Percentiles rank a stretch among this genome's conserved stretches.
Evolutionary conservation across 1,140 invertebrate genomes (phyloP).

Genomic region (Drosophila punjabiensis): DNA sequence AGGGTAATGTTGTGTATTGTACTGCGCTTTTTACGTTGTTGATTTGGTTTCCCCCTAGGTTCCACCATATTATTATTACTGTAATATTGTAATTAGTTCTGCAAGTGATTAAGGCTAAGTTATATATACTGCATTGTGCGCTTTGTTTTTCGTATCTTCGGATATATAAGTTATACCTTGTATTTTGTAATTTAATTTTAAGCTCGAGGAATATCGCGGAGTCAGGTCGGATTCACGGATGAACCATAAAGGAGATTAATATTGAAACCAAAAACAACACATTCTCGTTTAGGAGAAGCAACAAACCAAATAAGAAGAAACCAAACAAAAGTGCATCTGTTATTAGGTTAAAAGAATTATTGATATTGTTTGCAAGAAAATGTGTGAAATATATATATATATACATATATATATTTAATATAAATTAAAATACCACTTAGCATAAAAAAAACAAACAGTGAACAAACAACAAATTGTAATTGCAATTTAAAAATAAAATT

Average conservation of each 20-base stretch:
- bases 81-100: slow-evolving; percentile 55
- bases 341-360: slow-evolving; percentile 81
- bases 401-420: slow-evolving; percentile 43
- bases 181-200: slow-evolving; percentile 73
- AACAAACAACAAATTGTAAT: slow-evolving; percentile 71
- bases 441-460: slow-evolving; percentile 58
- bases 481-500: slow-evolving; percentile 82
- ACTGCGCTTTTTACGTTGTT: slow-evolving; percentile 46
- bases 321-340: slow-evolving; percentile 63
- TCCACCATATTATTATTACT: slow-evolving; percentile 33
- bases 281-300: slow-evolving; percentile 39
- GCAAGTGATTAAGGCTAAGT: slow-evolving; percentile 60
- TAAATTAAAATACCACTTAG: slow-evolving; percentile 61
- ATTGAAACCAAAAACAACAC: slow-evolving; percentile 38
- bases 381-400: slow-evolving; percentile 71
- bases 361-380: slow-evolving; percentile 80
- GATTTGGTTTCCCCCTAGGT: slow-evolving; percentile 55
- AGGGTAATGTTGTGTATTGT: slow-evolving; percentile 72
- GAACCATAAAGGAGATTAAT: slow-evolving; percentile 37
- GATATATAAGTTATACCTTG: slow-evolving; percentile 64
- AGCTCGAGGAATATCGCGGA: slow-evolving; percentile 47
- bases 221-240: slow-evolving; percentile 25
- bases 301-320: slow-evolving; percentile 34
- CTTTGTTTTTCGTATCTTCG: slow-evolving; percentile 70
- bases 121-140: slow-evolving; percentile 57